phyloP scores from a whole-genome alignment of 2,797 vertebrate species.

The Enteromius mattozi region DNA sequence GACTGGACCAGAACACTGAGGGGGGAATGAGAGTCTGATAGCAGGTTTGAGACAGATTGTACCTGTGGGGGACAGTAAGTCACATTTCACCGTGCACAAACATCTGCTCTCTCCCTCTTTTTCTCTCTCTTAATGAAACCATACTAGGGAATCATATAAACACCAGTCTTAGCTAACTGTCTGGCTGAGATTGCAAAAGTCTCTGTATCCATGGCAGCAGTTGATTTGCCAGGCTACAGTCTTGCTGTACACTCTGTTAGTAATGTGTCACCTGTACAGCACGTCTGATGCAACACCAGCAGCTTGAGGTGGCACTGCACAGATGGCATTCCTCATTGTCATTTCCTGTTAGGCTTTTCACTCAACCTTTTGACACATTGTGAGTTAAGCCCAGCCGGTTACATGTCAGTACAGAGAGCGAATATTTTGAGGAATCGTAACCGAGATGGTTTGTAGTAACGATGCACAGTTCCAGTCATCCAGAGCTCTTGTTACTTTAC shows the following conservation, averaged over 20 bases:
- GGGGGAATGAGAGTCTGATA: conserved; percentile 33
- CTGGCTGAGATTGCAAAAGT: conserved; percentile 35
- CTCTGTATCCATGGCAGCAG: conserved; percentile 43
- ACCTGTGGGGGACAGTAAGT: conserved; percentile 44
- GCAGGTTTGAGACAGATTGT: conserved; percentile 43
- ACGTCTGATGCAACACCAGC: conserved; percentile 38
- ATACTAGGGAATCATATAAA: conserved; percentile 34
- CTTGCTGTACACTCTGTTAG: conserved; percentile 31
- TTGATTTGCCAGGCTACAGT: conserved; percentile 3
- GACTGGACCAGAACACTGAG: conserved; percentile 38
- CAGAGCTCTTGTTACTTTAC: not conserved
- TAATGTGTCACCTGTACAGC: conserved; percentile 36
- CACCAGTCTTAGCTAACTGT: conserved; percentile 27
- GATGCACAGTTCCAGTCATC: not conserved
- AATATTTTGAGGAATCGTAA: not conserved
- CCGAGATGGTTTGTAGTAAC: not conserved
- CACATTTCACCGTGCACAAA: conserved; percentile 28
- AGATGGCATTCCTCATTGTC: conserved; percentile 16
- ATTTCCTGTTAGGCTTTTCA: conserved; percentile 37
- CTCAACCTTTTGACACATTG: conserved; percentile 25
- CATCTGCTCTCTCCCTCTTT: conserved; percentile 1
- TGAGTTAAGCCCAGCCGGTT: conserved; percentile 3
- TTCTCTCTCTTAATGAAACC: conserved; percentile 26
- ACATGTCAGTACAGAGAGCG: not conserved
- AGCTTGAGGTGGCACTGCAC: conserved; percentile 13